These are phyloP conservation scores for Tipula confusa DNA, from an alignment of 2,888 invertebrate genomes.

Conservation along the genomic window DNA sequence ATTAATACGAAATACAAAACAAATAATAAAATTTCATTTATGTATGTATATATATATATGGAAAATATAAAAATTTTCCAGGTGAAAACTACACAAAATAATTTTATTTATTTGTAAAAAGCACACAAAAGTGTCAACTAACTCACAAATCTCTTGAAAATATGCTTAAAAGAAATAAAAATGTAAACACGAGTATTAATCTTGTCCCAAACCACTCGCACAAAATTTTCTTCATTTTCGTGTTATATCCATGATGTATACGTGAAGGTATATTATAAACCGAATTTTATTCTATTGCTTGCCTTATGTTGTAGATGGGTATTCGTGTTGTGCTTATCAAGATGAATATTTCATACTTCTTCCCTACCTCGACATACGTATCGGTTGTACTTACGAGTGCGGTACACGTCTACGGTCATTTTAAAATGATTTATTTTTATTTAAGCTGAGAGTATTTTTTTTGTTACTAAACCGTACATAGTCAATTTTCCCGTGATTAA, in stretches of 20 bases:
- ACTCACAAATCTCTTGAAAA: neutral
- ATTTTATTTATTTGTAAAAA: slow-evolving; percentile 7
- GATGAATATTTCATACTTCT: neutral
- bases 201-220: neutral
- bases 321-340: neutral
- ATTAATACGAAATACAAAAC: neutral
- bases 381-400: neutral
- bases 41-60: neutral
- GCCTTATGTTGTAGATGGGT: neutral
- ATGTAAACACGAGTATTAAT: slow-evolving; percentile 12
- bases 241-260: neutral
- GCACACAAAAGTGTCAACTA: slow-evolving; percentile 1
- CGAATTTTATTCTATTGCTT: neutral
- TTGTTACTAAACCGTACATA: too few relatives aligned
- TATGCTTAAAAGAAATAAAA: neutral
- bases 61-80: neutral
- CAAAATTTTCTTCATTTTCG: neutral
- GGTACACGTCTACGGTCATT: neutral
- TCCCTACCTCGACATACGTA: neutral
- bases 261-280: neutral
- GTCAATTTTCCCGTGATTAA: too few relatives aligned
- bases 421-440: neutral
- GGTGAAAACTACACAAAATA: slow-evolving; percentile 12
- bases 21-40: slow-evolving; percentile 21
- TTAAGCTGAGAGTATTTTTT: neutral